Base-by-base conservation (phyloP, 2,113 vertebrate species). In the Carettochelys insculpta region DNA sequence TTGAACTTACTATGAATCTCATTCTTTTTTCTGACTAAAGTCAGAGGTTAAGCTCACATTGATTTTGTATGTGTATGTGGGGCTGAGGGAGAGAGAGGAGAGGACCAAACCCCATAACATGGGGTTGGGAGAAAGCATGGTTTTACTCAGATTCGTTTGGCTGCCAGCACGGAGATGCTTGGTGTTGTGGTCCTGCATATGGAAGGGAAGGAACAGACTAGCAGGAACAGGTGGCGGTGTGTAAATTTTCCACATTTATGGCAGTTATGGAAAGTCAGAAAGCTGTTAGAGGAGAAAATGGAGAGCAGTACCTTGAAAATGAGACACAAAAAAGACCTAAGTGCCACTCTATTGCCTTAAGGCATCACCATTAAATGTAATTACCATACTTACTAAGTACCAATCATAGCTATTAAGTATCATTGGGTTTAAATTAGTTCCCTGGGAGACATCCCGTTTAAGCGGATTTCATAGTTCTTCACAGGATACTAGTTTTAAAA, bases 341-440 rank as follows among this genome's bases (percentile, higher is more conserved):
- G 94, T 94, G 95, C 89, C 87, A 95, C 90, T 97, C 95, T 92
- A 93, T 95, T 96, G 96, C 96, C 92, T 94, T 95, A 95, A 96
- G 96, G 96, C 95, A 89, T 97, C 81, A 81, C 95, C 95, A 96
- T 97, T 97, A 96, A 96, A 96, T 90, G 90, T 97, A 96, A 96
- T 96, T 95, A 93, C 95, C 94, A 93, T 95, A 93, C 95, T 97
- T 97, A 95, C 95, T 96, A 96, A 97, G 96, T 92, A 95, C 96
- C 96, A 96, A 86, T 97, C 96, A 95, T 95, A 95, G 95, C 96
- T 95, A 92, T 96, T 96, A 96, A 97, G 93, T 96, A 96, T 96
- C 94, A 94, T 94, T 77, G 93, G 95, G 88, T 95, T 96, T 96
- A 97, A 97, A 97, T 95, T 93, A 93, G 95, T 97, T 97, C 96